Percentiles rank a stretch among this genome's conserved stretches.
Evolutionary conservation across 2,113 vertebrate genomes (phyloP).

Genomic region (Syngnathus scovelli): DNA sequence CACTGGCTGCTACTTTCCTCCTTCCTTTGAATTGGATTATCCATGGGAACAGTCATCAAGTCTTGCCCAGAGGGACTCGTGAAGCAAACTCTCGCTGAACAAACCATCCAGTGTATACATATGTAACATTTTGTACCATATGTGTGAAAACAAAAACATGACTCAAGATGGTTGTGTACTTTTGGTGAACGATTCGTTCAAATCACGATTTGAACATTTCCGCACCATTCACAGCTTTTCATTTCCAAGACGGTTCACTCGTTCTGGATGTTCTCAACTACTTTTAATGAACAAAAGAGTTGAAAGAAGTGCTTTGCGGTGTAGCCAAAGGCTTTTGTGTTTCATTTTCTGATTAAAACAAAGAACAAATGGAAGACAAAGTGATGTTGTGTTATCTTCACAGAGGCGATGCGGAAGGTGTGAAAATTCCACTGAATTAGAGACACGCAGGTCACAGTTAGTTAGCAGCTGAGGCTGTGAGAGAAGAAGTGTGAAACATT

Average conservation of each 20-base stretch:
- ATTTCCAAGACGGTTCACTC: too few species aligned
- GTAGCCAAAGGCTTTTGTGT: not conserved
- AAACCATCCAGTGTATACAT: not conserved
- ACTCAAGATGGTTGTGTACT: not conserved
- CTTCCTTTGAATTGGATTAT: not conserved
- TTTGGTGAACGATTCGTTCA: not conserved
- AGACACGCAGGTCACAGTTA: conserved; percentile 26
- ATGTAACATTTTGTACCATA: not conserved
- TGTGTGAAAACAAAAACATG: not conserved
- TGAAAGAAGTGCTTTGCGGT: too few species aligned
- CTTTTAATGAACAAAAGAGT: too few species aligned
- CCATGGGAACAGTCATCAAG: not conserved
- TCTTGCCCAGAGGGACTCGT: not conserved
- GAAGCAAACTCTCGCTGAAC: not conserved
- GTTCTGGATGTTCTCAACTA: too few species aligned
- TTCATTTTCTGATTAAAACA: conserved; percentile 21
- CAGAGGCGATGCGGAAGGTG: conserved; percentile 7
- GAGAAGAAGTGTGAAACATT: conserved; percentile 48
- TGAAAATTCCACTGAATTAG: conserved; percentile 8
- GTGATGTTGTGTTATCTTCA: not conserved
- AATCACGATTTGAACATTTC: too few species aligned
- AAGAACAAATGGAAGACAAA: conserved; percentile 14
- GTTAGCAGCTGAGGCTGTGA: conserved; percentile 25
- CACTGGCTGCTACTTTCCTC: not conserved
- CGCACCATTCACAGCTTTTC: too few species aligned